Conservation (phyloP, 2,888 invertebrate species). For the Drosophila birchii region DNA sequence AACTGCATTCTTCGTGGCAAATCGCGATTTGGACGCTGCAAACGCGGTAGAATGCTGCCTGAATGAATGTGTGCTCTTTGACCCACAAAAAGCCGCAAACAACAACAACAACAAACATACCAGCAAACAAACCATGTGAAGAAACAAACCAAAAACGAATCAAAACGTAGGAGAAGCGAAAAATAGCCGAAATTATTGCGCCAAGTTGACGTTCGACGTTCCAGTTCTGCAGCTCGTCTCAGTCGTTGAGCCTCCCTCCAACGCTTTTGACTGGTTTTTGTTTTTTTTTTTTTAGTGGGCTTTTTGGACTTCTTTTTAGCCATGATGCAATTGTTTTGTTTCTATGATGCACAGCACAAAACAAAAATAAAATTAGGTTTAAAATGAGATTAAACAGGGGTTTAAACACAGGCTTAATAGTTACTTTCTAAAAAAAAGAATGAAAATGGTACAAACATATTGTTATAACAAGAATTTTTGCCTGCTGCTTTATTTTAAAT, state of each 20-base stretch:
- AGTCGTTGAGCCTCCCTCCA: slow-evolving; percentile 32
- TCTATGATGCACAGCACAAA: slow-evolving; percentile 1
- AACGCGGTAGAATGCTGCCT: slow-evolving; percentile 13
- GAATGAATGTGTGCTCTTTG: slow-evolving; percentile 27
- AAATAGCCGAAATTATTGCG: slow-evolving; percentile 69
- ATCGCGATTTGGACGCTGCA: slow-evolving; percentile 22
- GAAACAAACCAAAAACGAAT: slow-evolving; percentile 7
- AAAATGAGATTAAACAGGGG: not conserved
- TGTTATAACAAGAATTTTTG: not conserved
- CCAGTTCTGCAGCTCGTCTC: slow-evolving; percentile 63
- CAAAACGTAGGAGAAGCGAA: slow-evolving; percentile 45
- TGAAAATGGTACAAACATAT: not conserved
- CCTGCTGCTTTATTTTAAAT: too few relatives aligned
- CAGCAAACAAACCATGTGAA: slow-evolving; percentile 8
- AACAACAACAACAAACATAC: not conserved
- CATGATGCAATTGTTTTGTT: slow-evolving; percentile 71
- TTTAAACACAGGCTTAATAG: not conserved
- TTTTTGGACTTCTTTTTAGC: not conserved
- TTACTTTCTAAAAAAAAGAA: not conserved
- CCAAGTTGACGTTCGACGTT: slow-evolving; percentile 71
- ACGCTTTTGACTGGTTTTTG: slow-evolving; percentile 66
- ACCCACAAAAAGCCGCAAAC: slow-evolving; percentile 27
- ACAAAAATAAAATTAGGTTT: not conserved
- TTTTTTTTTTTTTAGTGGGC: not conserved
- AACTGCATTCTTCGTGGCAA: slow-evolving; percentile 18